Conservation (phyloP, 2,113 vertebrate genomes). For the Cyprinus carpio region DNA sequence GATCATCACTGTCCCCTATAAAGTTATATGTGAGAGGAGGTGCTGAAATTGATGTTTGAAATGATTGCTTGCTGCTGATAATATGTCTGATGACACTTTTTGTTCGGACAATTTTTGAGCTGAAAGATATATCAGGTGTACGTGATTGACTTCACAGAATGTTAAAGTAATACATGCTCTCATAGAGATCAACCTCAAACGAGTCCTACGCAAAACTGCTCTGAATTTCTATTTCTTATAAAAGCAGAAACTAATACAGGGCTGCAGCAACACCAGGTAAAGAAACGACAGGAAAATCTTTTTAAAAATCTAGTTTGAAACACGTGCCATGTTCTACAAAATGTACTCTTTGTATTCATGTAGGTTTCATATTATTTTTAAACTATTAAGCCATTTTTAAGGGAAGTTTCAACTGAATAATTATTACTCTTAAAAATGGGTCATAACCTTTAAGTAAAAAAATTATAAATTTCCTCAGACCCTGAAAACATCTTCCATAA, state of each 20-base stretch:
- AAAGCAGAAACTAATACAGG: background rate
- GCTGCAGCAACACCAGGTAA: background rate
- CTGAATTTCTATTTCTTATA: background rate
- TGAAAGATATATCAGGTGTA: background rate
- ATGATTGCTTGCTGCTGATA: background rate
- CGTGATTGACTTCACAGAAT: background rate
- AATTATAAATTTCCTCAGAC: background rate
- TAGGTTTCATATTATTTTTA: background rate
- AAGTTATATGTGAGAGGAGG: background rate
- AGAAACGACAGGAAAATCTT: background rate
- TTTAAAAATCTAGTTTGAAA: too few relatives aligned
- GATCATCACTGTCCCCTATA: slow-evolving; percentile 2
- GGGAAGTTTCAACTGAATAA: background rate
- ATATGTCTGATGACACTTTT: slow-evolving; percentile 8
- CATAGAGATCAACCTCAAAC: background rate
- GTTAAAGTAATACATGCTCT: background rate
- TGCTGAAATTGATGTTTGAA: slow-evolving; percentile 17
- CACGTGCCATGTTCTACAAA: background rate
- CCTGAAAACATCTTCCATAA: background rate
- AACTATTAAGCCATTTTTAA: background rate
- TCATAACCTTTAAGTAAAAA: background rate
- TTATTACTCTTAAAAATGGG: background rate
- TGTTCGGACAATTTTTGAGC: background rate
- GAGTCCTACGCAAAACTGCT: background rate
- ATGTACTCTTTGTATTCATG: background rate